Conservation (phyloP, 2,113 vertebrate species). For the Pseudorectes ferrugineus region DNA sequence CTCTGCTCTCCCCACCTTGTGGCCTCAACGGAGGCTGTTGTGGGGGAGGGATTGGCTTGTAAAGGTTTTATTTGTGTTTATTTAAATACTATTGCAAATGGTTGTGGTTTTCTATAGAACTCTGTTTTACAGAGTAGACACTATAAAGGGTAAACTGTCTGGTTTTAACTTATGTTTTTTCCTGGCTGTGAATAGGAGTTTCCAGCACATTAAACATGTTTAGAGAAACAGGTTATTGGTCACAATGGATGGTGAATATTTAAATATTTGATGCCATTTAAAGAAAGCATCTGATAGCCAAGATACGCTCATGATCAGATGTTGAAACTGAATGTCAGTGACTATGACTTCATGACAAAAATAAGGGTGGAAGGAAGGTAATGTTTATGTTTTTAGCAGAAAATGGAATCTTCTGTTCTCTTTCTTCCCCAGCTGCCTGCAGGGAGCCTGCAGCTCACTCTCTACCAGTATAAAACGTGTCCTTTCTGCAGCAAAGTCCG, state of each 20-base stretch:
- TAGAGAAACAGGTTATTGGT: neutral
- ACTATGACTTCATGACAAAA: neutral
- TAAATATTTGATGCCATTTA: neutral
- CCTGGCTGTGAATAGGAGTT: neutral
- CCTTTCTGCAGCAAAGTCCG: conserved; percentile 99
- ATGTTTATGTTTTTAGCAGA: neutral
- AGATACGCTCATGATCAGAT: neutral
- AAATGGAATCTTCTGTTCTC: neutral
- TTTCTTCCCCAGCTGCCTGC: conserved; percentile 29
- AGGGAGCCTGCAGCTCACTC: conserved; percentile 74
- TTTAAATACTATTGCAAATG: neutral
- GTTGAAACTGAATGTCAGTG: neutral
- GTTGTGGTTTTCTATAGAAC: neutral
- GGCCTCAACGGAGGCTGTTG: neutral
- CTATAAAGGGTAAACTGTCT: neutral
- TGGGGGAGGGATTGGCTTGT: neutral
- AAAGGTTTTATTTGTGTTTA: neutral
- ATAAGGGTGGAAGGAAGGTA: neutral
- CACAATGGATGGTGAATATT: neutral
- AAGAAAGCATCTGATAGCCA: neutral
- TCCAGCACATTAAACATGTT: neutral
- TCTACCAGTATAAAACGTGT: conserved; percentile 98
- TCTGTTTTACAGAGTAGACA: neutral
- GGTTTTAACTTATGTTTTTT: neutral
- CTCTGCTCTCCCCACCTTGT: neutral